phyloP scores from a whole-genome alignment of 2,113 vertebrate genomes.

The Carassius carassius region DNA sequence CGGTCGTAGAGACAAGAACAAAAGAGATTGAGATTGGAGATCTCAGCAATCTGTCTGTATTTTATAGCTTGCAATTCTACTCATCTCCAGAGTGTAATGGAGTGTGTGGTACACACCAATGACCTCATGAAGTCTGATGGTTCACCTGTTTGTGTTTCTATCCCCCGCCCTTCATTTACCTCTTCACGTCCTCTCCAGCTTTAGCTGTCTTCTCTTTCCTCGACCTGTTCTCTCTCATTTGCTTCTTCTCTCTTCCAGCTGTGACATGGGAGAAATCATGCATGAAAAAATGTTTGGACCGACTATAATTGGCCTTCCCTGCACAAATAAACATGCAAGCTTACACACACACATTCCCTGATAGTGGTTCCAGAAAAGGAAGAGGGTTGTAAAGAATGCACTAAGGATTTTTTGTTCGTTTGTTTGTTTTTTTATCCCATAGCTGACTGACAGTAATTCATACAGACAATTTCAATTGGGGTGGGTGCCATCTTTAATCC shows the following conservation, averaged over 20 bases:
- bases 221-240: constrained; percentile 23
- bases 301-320: constrained; percentile 20
- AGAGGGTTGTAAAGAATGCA: constrained; percentile 31
- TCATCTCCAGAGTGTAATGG: constrained; percentile 44
- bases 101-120: constrained; percentile 23
- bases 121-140: neutral
- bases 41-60: neutral
- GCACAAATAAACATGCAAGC: constrained; percentile 24
- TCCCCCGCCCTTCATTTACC: constrained; percentile 11
- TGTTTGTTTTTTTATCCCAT: constrained; percentile 1
- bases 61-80: neutral
- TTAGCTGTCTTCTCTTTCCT: neutral
- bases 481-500: constrained; percentile 26
- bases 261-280: constrained; percentile 27
- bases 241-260: constrained; percentile 18
- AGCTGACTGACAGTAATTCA: constrained; percentile 35
- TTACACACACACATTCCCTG: neutral
- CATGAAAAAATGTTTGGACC: constrained; percentile 27
- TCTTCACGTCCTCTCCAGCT: neutral
- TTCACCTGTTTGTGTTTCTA: constrained; percentile 1
- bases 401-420: neutral
- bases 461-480: constrained; percentile 41
- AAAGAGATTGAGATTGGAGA: neutral
- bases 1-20: neutral
- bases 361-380: neutral